Evolutionary conservation across 2,888 invertebrate genomes (phyloP), one percentile per base, ranked within the genome.

Genomic region (Calameuta pallipes): DNA sequence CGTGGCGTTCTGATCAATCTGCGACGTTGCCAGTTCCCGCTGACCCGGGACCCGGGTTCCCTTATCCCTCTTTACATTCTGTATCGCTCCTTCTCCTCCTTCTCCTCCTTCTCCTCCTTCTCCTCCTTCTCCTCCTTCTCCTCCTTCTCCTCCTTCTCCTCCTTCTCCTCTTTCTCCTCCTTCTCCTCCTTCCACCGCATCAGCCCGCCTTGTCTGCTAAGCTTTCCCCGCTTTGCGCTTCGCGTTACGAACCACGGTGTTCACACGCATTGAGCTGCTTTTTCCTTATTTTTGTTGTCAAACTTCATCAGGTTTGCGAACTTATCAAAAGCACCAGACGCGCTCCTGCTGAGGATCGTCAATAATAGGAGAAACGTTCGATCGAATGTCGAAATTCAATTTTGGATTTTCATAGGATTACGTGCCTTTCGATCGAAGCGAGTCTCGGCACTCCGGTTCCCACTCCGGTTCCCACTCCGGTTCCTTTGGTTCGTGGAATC

Each of bases 1-100:
- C 91, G 91, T 91, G 91, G 91, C 89, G 88, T 87, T 83, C 87
- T 90, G 90, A 91, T 91, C 91, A 91, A 90, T 90, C 84, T 82
- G 86, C 88, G 82, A 81, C 82, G 91, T 91, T 91, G 90, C 90
- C 90, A 84, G 79, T 76, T 89, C 83, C 78, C 80, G 82, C 73
- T 81, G 86, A 83, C 86, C 84, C 81, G 82, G 81, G 80, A 80
- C 70, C 75, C 74, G 78, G 76, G 75, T 33, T 71, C 31, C 31
- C 71, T 34, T 71, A 31, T 31, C 71, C 71, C 71, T 71, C 71
- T 31, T 71, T 31, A 23, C 71, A 23, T 56, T 56, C 56, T 56
- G 23, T 13, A 71, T 15, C 31, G 9, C 31, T 15, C 12, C 71
- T 33, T 23, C 30, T 30, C 31, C 71, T 71, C 71, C 4, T 31